phyloP scores from a whole-genome alignment of 2,113 vertebrate genomes.

The Cinclus cinclus region DNA sequence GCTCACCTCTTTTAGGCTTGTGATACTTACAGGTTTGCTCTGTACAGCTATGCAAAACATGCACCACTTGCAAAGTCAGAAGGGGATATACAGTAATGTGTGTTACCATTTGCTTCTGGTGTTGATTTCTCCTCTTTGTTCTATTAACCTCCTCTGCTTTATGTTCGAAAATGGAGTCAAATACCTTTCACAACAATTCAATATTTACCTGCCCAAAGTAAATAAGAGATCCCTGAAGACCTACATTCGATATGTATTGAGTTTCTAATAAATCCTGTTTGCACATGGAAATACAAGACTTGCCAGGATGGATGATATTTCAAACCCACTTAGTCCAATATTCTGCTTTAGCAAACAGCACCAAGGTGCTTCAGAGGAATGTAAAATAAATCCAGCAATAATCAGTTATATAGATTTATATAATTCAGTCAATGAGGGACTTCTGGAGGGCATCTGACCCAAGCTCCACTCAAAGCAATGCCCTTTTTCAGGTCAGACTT shows the following conservation, averaged over 20 bases:
- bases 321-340: slow-evolving; percentile 19
- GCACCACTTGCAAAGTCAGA: background rate
- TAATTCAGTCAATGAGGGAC: background rate
- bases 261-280: slow-evolving; percentile 61
- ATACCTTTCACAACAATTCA: slow-evolving; percentile 27
- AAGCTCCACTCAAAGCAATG: background rate
- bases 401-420: background rate
- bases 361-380: background rate
- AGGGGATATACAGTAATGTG: background rate
- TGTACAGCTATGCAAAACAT: background rate
- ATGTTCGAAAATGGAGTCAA: slow-evolving; percentile 31
- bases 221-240: slow-evolving; percentile 45
- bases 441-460: background rate
- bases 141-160: background rate
- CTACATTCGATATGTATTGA: slow-evolving; percentile 26
- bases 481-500: background rate
- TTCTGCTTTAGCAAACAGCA: background rate
- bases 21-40: background rate
- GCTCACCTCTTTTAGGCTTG: background rate
- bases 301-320: slow-evolving; percentile 48
- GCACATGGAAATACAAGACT: slow-evolving; percentile 34
- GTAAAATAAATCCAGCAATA: background rate
- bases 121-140: slow-evolving; percentile 34
- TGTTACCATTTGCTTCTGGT: background rate
- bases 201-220: slow-evolving; percentile 51